phyloP scores from a whole-genome alignment of 1,140 invertebrate genomes.

The Zaprionus camerounensis region DNA sequence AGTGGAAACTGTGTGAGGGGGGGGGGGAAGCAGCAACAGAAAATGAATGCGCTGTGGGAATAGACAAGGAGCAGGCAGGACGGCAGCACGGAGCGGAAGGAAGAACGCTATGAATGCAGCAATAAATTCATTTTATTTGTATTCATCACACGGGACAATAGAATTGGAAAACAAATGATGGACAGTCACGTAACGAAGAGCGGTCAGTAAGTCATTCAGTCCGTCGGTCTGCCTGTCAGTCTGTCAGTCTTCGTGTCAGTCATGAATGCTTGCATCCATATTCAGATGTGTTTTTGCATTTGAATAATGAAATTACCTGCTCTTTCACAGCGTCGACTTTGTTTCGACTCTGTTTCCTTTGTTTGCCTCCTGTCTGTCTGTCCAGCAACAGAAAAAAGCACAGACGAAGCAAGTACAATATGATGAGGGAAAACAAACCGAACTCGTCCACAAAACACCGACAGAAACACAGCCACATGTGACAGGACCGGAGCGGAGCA shows the following conservation, averaged over 20 bases:
- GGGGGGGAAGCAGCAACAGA: not conserved
- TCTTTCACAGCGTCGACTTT: conserved; percentile 47
- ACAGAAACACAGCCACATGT: conserved; percentile 20
- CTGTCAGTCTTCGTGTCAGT: conserved; percentile 8
- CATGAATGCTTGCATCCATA: conserved; percentile 35
- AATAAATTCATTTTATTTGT: conserved; percentile 26
- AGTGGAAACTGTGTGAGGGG: not conserved
- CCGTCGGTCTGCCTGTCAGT: conserved; percentile 2
- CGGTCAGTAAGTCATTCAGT: conserved; percentile 30
- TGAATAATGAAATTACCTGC: conserved; percentile 78
- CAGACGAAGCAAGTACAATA: conserved; percentile 1
- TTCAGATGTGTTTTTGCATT: conserved; percentile 47
- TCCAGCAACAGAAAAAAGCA: conserved; percentile 58
- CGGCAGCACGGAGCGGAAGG: not conserved
- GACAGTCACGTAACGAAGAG: conserved; percentile 18
- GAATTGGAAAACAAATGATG: conserved; percentile 31
- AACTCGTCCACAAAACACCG: conserved; percentile 34
- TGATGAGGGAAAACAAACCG: conserved; percentile 40
- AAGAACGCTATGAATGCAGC: conserved; percentile 31
- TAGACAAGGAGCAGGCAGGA: not conserved
- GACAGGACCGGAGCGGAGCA: not conserved
- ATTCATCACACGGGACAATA: conserved; percentile 31
- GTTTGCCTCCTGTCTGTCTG: conserved; percentile 22
- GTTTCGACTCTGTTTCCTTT: conserved; percentile 30
- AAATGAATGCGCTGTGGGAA: not conserved